phyloP scores from a whole-genome alignment of 2,888 invertebrate genomes.

The Phlogophora meticulosa region DNA sequence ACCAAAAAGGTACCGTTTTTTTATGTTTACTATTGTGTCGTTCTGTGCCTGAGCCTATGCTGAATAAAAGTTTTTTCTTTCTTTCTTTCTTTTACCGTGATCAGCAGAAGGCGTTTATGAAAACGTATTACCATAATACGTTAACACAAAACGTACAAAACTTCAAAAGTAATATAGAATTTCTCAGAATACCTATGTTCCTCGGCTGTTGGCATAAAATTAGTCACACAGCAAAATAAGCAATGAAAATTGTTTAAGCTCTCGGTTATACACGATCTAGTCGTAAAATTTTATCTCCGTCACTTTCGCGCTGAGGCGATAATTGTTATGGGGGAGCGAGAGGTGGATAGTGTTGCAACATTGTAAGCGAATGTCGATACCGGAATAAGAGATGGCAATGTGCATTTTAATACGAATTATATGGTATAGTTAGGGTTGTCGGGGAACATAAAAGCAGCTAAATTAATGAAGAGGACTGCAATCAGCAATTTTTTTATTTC shows the following conservation, averaged over 20 bases:
- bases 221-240: constrained; percentile 87
- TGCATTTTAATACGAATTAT: constrained; percentile 73
- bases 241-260: constrained; percentile 84
- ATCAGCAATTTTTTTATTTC: background rate
- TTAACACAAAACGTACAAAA: constrained; percentile 62
- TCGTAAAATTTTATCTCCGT: constrained; percentile 81
- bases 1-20: no score
- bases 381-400: constrained; percentile 80
- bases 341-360: constrained; percentile 75
- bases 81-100: no score
- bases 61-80: no score
- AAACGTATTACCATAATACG: constrained; percentile 55
- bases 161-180: constrained; percentile 63
- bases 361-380: constrained; percentile 81
- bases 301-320: constrained; percentile 67
- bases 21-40: no score
- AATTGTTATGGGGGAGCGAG: constrained; percentile 68
- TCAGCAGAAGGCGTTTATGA: constrained; percentile 40
- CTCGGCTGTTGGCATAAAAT: constrained; percentile 83
- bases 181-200: constrained; percentile 76
- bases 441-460: constrained; percentile 23
- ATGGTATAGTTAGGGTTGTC: constrained; percentile 51
- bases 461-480: background rate
- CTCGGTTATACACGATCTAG: constrained; percentile 82
- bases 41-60: no score